A percentile compares a stretch with the other conserved stretches of the same genome.
phyloP scores from a whole-genome alignment of 2,888 invertebrate genomes.

The Ernsta delagoae region DNA sequence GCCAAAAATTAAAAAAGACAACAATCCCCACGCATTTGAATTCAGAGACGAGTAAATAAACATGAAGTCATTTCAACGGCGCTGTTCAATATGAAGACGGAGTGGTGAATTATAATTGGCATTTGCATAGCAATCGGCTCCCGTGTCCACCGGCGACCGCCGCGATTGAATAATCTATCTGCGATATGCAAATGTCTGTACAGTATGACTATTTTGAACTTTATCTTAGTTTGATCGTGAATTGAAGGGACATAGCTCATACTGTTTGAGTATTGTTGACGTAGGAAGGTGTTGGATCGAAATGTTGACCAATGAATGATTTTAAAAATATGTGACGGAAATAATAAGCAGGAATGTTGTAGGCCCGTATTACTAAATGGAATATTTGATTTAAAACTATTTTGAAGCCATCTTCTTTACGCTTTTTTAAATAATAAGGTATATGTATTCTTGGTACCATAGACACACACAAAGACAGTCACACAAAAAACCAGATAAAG shows the following conservation, averaged over 20 bases:
- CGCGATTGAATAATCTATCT: constrained; percentile 37
- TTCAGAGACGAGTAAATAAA: constrained; percentile 20
- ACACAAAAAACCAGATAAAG: too few relatives aligned
- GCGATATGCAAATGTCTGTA: constrained; percentile 33
- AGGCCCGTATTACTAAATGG: too few relatives aligned
- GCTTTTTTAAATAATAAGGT: too few relatives aligned
- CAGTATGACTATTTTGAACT: constrained; percentile 19
- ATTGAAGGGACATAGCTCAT: not conserved
- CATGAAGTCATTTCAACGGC: constrained; percentile 28
- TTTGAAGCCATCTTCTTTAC: too few relatives aligned
- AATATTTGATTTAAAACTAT: too few relatives aligned
- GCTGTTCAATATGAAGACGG: constrained; percentile 42
- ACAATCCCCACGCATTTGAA: not conserved
- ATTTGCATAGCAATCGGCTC: constrained; percentile 77
- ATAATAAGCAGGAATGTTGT: too few relatives aligned
- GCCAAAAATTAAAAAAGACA: not conserved
- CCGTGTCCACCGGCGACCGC: constrained; percentile 55
- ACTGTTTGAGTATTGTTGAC: too few relatives aligned
- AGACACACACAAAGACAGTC: too few relatives aligned
- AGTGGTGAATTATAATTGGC: constrained; percentile 59
- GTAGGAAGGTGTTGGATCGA: too few relatives aligned
- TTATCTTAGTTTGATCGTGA: constrained; percentile 8
- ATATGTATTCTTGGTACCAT: too few relatives aligned
- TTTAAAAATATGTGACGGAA: too few relatives aligned
- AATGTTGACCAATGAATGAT: too few relatives aligned